phyloP scores from a whole-genome alignment of 2,797 vertebrate species.

The Paratrypauchen microcephalus region DNA sequence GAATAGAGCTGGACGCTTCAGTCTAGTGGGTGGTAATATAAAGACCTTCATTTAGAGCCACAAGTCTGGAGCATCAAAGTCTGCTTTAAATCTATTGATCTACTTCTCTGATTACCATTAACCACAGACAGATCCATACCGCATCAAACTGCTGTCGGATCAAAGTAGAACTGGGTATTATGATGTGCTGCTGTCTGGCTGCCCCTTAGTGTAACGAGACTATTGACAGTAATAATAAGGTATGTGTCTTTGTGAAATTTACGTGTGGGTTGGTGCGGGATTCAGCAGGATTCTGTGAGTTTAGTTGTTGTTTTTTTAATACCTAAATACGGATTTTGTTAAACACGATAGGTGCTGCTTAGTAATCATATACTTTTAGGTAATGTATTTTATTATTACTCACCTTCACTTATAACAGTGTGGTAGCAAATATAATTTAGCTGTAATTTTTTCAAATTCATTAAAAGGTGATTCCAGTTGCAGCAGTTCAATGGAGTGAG shows the following conservation, averaged over 20 bases:
- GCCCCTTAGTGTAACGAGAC: constrained; percentile 39
- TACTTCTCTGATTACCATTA: constrained; percentile 64
- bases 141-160: constrained; percentile 45
- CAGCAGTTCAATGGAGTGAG: constrained; percentile 38
- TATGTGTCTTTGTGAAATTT: constrained; percentile 24
- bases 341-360: constrained; percentile 18
- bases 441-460: constrained; percentile 51
- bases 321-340: neutral
- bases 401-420: constrained; percentile 11
- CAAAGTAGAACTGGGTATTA: constrained; percentile 39
- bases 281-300: neutral
- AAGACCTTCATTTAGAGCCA: constrained; percentile 66
- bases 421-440: constrained; percentile 53
- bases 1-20: constrained; percentile 52
- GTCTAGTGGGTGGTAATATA: constrained; percentile 62
- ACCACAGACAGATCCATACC: constrained; percentile 69
- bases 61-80: constrained; percentile 69
- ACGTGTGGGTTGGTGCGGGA: constrained; percentile 24
- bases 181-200: constrained; percentile 9
- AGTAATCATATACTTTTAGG: neutral
- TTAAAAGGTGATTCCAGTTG: constrained; percentile 68
- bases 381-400: neutral
- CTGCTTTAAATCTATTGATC: constrained; percentile 68
- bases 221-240: constrained; percentile 47
- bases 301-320: neutral